Conservation (phyloP, 1,140 invertebrate species). For the Caligus rogercresseyi region DNA sequence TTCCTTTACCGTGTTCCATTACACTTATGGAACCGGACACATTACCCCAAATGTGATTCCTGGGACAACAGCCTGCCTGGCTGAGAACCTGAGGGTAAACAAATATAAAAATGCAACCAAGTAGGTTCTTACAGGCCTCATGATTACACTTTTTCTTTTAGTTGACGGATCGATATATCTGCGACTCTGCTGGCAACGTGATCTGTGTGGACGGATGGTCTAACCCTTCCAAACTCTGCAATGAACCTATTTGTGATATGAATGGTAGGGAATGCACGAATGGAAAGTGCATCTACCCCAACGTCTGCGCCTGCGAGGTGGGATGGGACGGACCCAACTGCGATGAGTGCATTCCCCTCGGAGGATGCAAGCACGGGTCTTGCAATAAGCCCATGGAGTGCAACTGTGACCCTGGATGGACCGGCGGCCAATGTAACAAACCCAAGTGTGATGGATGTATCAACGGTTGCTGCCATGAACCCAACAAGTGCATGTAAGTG, state of each 20-base stretch:
- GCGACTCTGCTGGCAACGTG: slow-evolving; percentile 7
- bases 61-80: neutral
- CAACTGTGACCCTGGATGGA: slow-evolving; percentile 33
- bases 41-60: neutral
- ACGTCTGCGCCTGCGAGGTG: slow-evolving; percentile 25
- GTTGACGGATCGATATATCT: slow-evolving; percentile 2
- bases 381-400: slow-evolving; percentile 32
- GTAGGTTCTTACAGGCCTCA: too few species aligned
- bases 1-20: neutral
- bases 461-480: slow-evolving; percentile 7
- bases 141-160: too few species aligned
- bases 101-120: neutral
- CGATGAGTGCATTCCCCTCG: slow-evolving; percentile 27
- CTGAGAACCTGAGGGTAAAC: neutral
- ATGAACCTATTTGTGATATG: slow-evolving; percentile 1
- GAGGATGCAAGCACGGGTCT: slow-evolving; percentile 26
- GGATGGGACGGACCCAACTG: slow-evolving; percentile 28
- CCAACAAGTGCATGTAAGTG: slow-evolving; percentile 16
- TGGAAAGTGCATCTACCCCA: slow-evolving; percentile 5
- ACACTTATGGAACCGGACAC: neutral
- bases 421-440: slow-evolving; percentile 33
- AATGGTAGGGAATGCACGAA: neutral
- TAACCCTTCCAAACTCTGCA: slow-evolving; percentile 1
- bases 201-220: slow-evolving; percentile 8
- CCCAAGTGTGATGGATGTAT: slow-evolving; percentile 20